Base-by-base conservation (phyloP, 2,888 invertebrate genomes). In the Rhagophthalmus giganteus region DNA sequence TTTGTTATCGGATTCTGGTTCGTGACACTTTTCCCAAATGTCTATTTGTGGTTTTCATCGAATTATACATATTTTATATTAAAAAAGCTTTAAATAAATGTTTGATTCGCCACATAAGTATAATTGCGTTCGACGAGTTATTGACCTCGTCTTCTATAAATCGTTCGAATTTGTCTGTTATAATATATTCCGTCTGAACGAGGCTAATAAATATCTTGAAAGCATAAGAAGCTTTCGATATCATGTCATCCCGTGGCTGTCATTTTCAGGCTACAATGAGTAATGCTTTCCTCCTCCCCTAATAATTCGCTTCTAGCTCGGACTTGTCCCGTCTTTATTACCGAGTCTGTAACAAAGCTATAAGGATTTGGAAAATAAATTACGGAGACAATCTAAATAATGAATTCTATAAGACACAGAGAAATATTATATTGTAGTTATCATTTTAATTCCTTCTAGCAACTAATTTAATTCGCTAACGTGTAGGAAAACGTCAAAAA, bases 1-100 rank as follows among this genome's bases (percentile, higher is more conserved):
- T 73, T 74, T 73, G 73, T 73, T 74, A 74, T 74, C 74, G 72
- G 72, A 71, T 70, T 69, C 64, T 61, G 67, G 73, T 72, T 69
- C 74, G 74, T 74, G 74, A 73, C 67, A 69, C 61, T 71, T 72
- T 71, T 74, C 69, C 72, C 70, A 68, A 73, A 71, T 69, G 68
- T 67, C 65, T 68, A 69, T 70, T 69, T 71, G 71, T 59, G 70
- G 69, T 70, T 70, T 71, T 70, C 71, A 68, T 69, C 70, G 69
- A 71, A 72, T 72, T 70, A 70, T 68, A 69, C 69, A 67, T 68
- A 69, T 60, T 61, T 61, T 55, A 52, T 56, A 57, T 55, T 55
- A 59, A 60, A n/a, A 61, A 60, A 34, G 10, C 26, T 34, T 24
- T 44, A 12, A 26, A 42, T 44, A 28, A 44, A 34, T 16, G 27